phyloP scores from a whole-genome alignment of 2,113 vertebrate genomes.

The Heptranchias perlo region DNA sequence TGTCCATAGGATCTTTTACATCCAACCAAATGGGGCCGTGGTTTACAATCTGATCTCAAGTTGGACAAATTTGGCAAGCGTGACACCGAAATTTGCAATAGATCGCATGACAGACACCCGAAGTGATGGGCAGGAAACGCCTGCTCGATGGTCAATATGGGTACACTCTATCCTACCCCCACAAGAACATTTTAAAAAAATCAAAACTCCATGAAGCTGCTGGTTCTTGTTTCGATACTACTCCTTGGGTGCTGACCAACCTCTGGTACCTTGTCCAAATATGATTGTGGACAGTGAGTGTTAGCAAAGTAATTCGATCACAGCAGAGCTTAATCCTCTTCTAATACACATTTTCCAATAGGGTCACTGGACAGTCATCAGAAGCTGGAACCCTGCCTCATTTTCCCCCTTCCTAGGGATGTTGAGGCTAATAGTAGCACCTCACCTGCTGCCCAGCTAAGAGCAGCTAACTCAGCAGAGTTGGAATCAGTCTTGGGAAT shows the following conservation, averaged over 20 bases:
- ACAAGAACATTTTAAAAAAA: neutral
- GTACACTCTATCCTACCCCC: neutral
- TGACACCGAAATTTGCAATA: neutral
- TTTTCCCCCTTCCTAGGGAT: neutral
- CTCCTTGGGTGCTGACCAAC: neutral
- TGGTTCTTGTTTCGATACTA: neutral
- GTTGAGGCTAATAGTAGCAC: neutral
- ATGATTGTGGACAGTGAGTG: neutral
- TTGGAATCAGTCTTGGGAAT: neutral
- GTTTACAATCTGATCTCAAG: neutral
- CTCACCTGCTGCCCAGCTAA: neutral
- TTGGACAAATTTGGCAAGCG: neutral
- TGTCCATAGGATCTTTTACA: neutral
- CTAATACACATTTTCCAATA: neutral
- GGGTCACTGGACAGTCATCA: neutral
- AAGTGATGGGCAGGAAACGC: neutral
- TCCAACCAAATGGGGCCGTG: too few relatives aligned
- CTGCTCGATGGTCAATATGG: neutral
- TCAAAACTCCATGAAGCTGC: neutral
- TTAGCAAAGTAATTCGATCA: neutral
- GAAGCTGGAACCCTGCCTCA: neutral
- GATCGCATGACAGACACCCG: neutral
- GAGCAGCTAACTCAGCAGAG: conserved; percentile 8
- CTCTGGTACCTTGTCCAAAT: neutral
- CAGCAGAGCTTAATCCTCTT: neutral